phyloP scores from a whole-genome alignment of 2,113 vertebrate genomes.

The Nettapus auritus region DNA sequence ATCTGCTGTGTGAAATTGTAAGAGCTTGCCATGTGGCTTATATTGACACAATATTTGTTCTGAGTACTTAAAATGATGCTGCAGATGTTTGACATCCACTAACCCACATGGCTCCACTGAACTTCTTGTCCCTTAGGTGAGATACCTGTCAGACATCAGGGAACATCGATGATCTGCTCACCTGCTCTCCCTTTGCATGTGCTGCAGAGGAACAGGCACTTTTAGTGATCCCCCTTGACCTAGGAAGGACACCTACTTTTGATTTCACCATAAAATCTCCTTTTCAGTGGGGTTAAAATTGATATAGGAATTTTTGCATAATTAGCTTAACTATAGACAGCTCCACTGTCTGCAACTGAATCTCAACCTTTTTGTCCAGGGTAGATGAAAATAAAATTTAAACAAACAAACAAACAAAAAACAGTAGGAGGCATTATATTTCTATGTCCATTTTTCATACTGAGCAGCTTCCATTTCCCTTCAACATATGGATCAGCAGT shows the following conservation, averaged over 20 bases:
- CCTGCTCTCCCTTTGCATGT: not conserved
- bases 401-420: no score
- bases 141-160: not conserved
- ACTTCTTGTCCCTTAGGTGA: not conserved
- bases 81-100: not conserved
- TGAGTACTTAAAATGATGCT: not conserved
- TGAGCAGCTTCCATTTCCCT: not conserved
- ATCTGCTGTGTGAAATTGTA: not conserved
- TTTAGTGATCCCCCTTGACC: not conserved
- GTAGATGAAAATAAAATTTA: not conserved
- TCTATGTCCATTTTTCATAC: not conserved
- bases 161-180: not conserved
- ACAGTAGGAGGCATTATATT: not conserved
- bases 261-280: not conserved
- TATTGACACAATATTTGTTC: not conserved
- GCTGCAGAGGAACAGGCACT: not conserved
- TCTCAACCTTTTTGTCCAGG: not conserved
- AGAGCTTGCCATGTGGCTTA: not conserved
- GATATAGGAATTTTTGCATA: not conserved
- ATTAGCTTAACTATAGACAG: not conserved
- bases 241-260: not conserved
- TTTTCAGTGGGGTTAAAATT: not conserved
- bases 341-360: not conserved
- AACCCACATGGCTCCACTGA: not conserved
- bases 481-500: not conserved